Evolutionary conservation across 1,140 invertebrate species (phyloP), one percentile per base, ranked within the genome.

Genomic region (Nymphalis io): DNA sequence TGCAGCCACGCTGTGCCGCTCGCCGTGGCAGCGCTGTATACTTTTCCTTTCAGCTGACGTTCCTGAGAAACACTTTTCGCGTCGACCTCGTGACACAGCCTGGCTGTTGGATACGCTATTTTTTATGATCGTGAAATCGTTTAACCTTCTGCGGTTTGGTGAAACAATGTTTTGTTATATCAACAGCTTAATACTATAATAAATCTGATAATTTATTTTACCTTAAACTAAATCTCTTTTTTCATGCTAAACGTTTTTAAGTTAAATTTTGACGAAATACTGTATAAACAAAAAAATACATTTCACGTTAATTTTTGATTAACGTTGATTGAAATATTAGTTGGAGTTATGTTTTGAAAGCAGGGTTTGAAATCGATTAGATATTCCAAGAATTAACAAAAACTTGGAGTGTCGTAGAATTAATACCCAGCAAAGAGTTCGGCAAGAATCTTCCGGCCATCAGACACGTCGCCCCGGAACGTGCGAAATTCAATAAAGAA

Each of bases 401-500:
- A 72, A 68, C 33, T 68, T 51, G 68, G 33, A 46, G 44, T 42
- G 51, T 20, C 18, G 42, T 53, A 72, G 66, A 84, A 87, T 85
- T 86, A 85, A 86, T 87, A 84, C 74, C 75, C 58, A 73, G 77
- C 78, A 81, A 86, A 85, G 86, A 88, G 85, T 89, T 89, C 72
- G 81, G 81, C 76, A 89, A 88, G 85, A 89, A 90, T 91, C 83
- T 85, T 85, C 73, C 79, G 83, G 80, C 85, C 82, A 87, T 89
- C 86, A 87, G 84, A 88, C 82, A 89, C 84, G 85, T 89, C 87
- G 79, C 71, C 63, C 68, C 55, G 86, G 86, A 87, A 87, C 84
- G 85, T 82, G 85, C 81, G 83, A 89, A 89, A 91, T 89, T 87
- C 85, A 91, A 91, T 91, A 91, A 91, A 89, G 86, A 87, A 89